Conservation (phyloP, 92 coral and sea anemone genomes). For the Umimayanthus chanpuru region DNA sequence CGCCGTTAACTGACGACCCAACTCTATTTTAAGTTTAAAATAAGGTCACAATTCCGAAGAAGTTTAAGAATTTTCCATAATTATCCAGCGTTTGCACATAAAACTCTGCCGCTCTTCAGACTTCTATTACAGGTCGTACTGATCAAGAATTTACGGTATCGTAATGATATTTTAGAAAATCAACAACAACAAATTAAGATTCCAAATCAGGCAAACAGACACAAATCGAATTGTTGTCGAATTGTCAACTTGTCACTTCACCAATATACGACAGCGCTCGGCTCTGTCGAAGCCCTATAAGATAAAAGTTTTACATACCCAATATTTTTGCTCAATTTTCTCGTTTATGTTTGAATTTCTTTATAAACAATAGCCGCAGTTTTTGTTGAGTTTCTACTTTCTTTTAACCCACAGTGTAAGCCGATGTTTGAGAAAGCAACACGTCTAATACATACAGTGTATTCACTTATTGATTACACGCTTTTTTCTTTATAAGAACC, state of each 20-base stretch:
- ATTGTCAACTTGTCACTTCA: background rate
- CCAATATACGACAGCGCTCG: constrained; percentile 6
- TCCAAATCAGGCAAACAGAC: background rate
- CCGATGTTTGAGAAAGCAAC: background rate
- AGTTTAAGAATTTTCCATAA: constrained; percentile 13
- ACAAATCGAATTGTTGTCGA: constrained; percentile 16
- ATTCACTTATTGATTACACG: no score
- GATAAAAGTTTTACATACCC: background rate
- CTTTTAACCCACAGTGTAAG: constrained; percentile 7
- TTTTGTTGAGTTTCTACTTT: background rate
- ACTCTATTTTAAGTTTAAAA: background rate
- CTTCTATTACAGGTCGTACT: background rate
- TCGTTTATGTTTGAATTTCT: constrained; percentile 3
- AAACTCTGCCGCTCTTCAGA: background rate
- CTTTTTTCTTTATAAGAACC: no score
- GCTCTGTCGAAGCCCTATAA: constrained; percentile 17
- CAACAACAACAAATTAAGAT: background rate
- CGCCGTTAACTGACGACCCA: constrained; percentile 1
- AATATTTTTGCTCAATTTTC: constrained; percentile 6
- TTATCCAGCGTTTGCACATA: background rate
- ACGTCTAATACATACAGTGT: no score
- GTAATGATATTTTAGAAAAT: background rate
- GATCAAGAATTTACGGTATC: background rate
- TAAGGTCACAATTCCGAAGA: background rate
- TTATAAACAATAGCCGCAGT: constrained; percentile 17